Conservation (phyloP, 23 tunicate species). For the Halocynthia roretzi region DNA sequence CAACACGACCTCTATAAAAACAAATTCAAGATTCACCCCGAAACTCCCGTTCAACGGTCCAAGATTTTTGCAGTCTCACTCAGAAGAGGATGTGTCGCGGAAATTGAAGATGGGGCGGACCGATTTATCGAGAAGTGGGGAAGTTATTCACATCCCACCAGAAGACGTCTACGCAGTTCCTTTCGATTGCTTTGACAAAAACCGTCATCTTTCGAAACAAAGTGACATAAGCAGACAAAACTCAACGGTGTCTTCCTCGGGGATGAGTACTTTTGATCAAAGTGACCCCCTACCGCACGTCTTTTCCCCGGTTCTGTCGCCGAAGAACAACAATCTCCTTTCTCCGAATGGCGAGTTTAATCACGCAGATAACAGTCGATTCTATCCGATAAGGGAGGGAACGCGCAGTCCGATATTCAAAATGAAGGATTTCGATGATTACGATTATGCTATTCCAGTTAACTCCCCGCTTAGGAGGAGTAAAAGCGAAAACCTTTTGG, state of each 20-base stretch:
- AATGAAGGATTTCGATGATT: neutral
- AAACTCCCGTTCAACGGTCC: neutral
- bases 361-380: neutral
- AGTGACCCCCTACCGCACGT: neutral
- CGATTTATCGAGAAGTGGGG: slow-evolving; percentile 8
- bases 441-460: slow-evolving; percentile 6
- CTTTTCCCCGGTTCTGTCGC: neutral
- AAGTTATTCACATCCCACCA: slow-evolving; percentile 11
- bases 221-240: neutral
- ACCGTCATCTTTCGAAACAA: neutral
- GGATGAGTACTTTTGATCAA: neutral
- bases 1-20: neutral
- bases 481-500: no score
- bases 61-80: neutral
- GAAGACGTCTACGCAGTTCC: slow-evolving; percentile 16
- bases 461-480: neutral
- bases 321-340: neutral
- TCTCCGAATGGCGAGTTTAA: neutral
- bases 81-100: neutral
- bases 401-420: neutral
- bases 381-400: neutral
- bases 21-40: neutral
- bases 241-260: neutral
- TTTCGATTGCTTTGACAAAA: neutral
- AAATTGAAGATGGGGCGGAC: neutral